Evolutionary conservation across 1,140 invertebrate genomes (phyloP).

Genomic region (Batillaria attramentaria): DNA sequence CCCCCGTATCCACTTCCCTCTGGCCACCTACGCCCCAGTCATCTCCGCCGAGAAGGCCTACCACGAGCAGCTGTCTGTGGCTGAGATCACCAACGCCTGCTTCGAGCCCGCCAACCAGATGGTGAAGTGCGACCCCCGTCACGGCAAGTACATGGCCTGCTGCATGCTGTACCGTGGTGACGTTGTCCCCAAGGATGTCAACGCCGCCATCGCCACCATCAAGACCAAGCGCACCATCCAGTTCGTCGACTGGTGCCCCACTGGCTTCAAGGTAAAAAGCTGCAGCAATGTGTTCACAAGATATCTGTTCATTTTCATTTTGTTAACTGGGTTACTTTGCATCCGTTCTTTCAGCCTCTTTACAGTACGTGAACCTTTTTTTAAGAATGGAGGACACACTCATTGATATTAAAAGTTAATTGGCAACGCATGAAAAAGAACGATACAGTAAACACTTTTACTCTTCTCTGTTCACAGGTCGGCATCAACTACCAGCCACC

Average conservation of each 20-base stretch:
- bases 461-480: constrained; percentile 25
- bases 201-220: constrained; percentile 31
- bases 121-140: constrained; percentile 81
- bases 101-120: constrained; percentile 92
- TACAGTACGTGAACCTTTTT: background rate
- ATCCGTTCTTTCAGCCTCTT: background rate
- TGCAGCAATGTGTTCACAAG: background rate
- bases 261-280: constrained; percentile 30
- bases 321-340: background rate
- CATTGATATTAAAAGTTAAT: background rate
- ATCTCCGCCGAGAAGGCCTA: constrained; percentile 41
- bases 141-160: constrained; percentile 62
- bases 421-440: background rate
- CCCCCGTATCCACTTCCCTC: constrained; percentile 58
- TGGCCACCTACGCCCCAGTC: constrained; percentile 56
- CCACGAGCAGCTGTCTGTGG: constrained; percentile 73
- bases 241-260: constrained; percentile 36
- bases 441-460: background rate
- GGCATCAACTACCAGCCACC: constrained; percentile 13
- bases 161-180: constrained; percentile 31
- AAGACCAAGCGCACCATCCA: constrained; percentile 31
- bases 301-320: background rate
- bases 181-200: constrained; percentile 29
- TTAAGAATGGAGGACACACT: background rate
- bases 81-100: constrained; percentile 78